Evolutionary conservation across 2,797 vertebrate genomes (phyloP), one percentile per base, ranked within the genome.

Genomic region (Neosalanx taihuensis): DNA sequence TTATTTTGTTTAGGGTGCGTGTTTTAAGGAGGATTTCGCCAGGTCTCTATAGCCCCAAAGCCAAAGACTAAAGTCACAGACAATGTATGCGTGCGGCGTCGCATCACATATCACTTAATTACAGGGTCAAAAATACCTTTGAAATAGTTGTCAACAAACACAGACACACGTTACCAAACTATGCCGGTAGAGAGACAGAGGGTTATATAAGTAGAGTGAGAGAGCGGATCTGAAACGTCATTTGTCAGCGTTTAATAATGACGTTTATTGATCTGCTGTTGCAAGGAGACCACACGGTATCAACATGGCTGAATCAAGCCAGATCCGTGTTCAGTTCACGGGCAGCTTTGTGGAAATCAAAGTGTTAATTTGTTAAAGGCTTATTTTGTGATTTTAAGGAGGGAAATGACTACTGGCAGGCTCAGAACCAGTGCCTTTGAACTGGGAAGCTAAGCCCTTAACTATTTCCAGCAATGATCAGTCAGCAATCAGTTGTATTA

Each of bases 381-480:
- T 17, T 71, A 70, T 72, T 65, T 69, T 71, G 67, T 67, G 69
- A 87, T 81, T 78, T 83, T 71, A 23, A 72, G 73, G 74, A 83
- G 73, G 80, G 83, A 89, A 90, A 89, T 87, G 78, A 79, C 64
- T 62, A 69, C 78, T 85, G 87, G 79, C 86, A 89, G 79, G 75
- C 81, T 78, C 76, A 72, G 81, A 88, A 81, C 75, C 76, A 29
- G 23, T 64, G 80, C 78, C 85, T 90, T 90, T 87, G 88, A 90
- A 91, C 60, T 77, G 37, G 18, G 18, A 70, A 64, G 31, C 53
- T 41, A 58, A 63, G 71, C 83, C 76, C 46, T 83, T 83, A 85
- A 87, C 83, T 81, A 83, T 87, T 87, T 85, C 83, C 87, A 89
- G 84, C 76, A 75, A 86, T 86, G 88, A 90, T 87, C 85, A 87